phyloP scores from a whole-genome alignment of 2,797 vertebrate species.

The Heteromormyrus szaboi region DNA sequence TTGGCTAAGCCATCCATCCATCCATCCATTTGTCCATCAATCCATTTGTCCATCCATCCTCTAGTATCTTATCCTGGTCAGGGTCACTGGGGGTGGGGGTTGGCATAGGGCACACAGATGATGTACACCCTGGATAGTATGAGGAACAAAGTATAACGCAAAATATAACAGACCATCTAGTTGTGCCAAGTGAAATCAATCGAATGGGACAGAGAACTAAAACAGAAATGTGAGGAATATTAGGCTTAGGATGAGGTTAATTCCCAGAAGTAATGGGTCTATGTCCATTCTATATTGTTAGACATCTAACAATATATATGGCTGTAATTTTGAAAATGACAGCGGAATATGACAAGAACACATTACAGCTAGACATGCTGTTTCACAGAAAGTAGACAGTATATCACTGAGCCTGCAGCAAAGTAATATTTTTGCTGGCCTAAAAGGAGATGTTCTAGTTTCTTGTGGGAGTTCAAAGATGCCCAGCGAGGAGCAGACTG shows the following conservation, averaged over 20 bases:
- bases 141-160: background rate
- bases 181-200: background rate
- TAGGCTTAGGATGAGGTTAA: background rate
- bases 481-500: background rate
- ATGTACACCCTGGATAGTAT: background rate
- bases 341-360: background rate
- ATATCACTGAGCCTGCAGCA: background rate
- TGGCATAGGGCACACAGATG: background rate
- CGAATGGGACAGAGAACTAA: background rate
- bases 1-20: background rate
- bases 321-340: background rate
- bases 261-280: background rate
- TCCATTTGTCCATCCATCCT: background rate
- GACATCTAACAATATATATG: background rate
- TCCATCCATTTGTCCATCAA: background rate
- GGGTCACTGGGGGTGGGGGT: background rate
- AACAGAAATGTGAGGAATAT: background rate
- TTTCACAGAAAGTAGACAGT: background rate
- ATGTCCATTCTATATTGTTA: background rate
- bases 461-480: background rate
- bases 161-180: background rate
- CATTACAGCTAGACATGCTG: background rate
- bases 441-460: background rate
- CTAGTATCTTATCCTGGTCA: background rate
- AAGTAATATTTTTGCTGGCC: background rate